Evolutionary conservation across 2,888 invertebrate genomes (phyloP).

Genomic region (Prionchulus punctatus): DNA sequence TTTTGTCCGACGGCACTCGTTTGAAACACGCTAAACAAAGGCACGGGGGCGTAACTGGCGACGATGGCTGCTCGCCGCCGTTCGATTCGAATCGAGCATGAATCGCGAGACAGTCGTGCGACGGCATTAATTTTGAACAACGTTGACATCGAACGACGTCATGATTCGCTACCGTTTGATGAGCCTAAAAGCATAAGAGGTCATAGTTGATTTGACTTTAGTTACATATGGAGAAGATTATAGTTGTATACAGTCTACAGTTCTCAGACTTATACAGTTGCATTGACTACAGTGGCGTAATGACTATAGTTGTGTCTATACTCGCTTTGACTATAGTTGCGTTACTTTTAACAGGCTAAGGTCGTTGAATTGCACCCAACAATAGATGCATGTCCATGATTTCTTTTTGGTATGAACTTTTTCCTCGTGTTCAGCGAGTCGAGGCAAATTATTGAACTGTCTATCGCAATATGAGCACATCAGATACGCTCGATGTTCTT

Average conservation of each 20-base stretch:
- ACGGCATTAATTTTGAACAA: not conserved
- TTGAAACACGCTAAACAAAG: not conserved
- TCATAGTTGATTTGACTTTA: too few species aligned
- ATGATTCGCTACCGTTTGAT: not conserved
- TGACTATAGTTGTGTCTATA: too few species aligned
- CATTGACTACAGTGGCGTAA: too few species aligned
- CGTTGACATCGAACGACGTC: not conserved
- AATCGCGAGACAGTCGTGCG: not conserved
- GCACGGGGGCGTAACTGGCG: not conserved
- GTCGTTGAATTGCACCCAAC: not conserved
- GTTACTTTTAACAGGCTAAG: too few species aligned
- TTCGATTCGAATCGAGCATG: not conserved
- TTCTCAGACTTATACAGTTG: too few species aligned
- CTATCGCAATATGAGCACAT: not conserved
- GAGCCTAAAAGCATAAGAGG: not conserved
- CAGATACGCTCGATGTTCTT: not conserved
- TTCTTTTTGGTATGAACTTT: not conserved
- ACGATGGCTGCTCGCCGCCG: not conserved
- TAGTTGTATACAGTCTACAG: too few species aligned
- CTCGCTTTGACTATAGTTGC: too few species aligned
- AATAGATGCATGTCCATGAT: not conserved
- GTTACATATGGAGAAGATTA: too few species aligned
- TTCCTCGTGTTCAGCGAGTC: not conserved
- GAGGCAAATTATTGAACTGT: not conserved
- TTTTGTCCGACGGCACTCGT: not conserved